Evolutionary conservation across 2,797 vertebrate species (phyloP), one percentile per base, ranked within the genome.

Genomic region (Tympanoctomys barrerae): DNA sequence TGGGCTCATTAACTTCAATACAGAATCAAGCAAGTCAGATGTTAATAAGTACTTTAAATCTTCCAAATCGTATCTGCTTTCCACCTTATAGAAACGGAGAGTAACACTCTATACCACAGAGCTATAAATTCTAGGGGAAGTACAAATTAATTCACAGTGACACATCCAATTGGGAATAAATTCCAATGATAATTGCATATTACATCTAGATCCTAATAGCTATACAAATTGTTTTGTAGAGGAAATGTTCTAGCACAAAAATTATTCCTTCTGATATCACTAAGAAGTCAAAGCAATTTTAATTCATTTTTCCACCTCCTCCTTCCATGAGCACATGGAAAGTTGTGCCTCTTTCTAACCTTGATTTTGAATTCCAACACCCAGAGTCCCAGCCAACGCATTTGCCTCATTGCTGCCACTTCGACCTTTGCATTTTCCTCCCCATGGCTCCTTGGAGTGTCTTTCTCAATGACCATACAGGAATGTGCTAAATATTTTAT

Each of bases 1-100:
- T 73, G 91, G 78, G 39, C 87, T 96, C 77, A 93, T 87, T 78
- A 77, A 94, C 26, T 85, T 97, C 79, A 97, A 49, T 94, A 89
- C 1, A 78, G 75, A 85, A 93, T 86, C 14, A 96, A 87, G 22
- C 57, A 79, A 96, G 77, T 78, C 49, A 96, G 86, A 94, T 39
- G 64, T 81, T 91, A 91, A 66, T n/a, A 94, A 66, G 46, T 84
- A 59, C 46, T 88, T 93, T 80, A 28, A 61, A 28, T 93, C 79
- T 86, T 93, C 80, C 7, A 16, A 33, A 86, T 75, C 83, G 82
- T 79, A 88, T 83, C 42, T 92, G 39, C 36, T 92, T 95, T 94
- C 59, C 19, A 80, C 46, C 85, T 81, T 94, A 89, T 33, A 87
- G 70, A 94, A 95, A 94, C 68, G 57, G 82, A 95, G 8, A 96